Evolutionary conservation across 2,797 vertebrate genomes (phyloP), one percentile per base, ranked within the genome.

Genomic region (Pitangus sulphuratus): DNA sequence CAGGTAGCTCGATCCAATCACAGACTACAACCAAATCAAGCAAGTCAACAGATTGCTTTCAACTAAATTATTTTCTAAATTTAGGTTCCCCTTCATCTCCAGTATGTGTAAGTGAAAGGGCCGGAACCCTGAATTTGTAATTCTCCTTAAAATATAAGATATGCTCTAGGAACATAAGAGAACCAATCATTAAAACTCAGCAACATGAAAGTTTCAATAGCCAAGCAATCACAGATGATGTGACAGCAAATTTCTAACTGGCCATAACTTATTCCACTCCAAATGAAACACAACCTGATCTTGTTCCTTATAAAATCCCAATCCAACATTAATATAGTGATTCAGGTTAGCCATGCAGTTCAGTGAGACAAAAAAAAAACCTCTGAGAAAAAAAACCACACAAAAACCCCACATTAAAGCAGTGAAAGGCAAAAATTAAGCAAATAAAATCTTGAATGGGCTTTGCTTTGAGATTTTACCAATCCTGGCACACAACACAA

Each of bases 401-500:
- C 14, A 53, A n/a, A 37, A 90, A 5, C 3, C 9, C 61, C 53
- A 57, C 8, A 58, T 33, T 68, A 81, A 45, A 50, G 20, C 45
- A 89, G 5, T 37, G 21, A 7, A 58, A 91, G 17, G 20, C 68
- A 82, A 61, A 70, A 37, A 53, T 17, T 21, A 78, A 42, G n/a
- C 39, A 15, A 71, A 28, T 31, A 89, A 95, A 68, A 62, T 30
- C 57, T 57, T 62, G 26, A 48, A 60, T 25, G 6, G 25, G 18
- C 30, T 95, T 92, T 66, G 37, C 31, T 89, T 95, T 95, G n/a
- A 94, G 51, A 71, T 33, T 69, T n/a, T 78, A 80, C 44, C 16
- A 30, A 60, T 60, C 50, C 62, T 20, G 75, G 8, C 25, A 54
- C 22, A 80, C 9, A 51, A 37, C 19, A 28, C 74, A 83, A 61